Evolutionary conservation across 2,888 invertebrate genomes (phyloP), one percentile per base, ranked within the genome.

Genomic region (Salticus scenicus): DNA sequence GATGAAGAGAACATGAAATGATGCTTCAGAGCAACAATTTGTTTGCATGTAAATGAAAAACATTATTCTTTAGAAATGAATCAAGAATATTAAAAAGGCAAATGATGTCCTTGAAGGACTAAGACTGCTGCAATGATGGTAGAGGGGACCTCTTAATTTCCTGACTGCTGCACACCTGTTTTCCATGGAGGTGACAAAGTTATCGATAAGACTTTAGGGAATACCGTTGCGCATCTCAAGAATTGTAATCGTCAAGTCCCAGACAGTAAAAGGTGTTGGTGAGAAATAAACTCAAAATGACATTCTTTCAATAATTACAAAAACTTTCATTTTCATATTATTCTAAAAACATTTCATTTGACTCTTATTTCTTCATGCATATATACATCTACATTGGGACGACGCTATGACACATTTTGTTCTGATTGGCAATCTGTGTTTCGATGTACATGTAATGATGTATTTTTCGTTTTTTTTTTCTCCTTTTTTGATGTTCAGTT

Each of bases 51-150:
- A 64, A 67, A 67, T 20, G 31, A 67, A 20, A 33, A 67, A 67
- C 31, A 67, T 14, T 67, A 1, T 0, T 67, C 33, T 67, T 67
- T 67, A 37, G n/a, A 31, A 31, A 67, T 67, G 67, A 67, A n/a
- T 17, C 67, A 31, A 20, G 33, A 67, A 0, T 1, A 5, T 67
- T 67, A 67, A 67, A 4, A 33, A 7, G 33, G 33, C 33, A 14
- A 33, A 37, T 67, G 67, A n/a, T 33, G 33, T 33, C 33, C 20
- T 67, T 2, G 67, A 64, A 64, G 28, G 1, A 8, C 64, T 64
- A 10, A 64, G 64, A 57, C 57, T 57, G 57, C 57, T 57, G 57
- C 57, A 57, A n/a, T n/a, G n/a, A n/a, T n/a, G n/a, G n/a, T n/a
- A n/a, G n/a, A n/a, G n/a, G n/a, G n/a, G n/a, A n/a, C n/a, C n/a